Conservation (phyloP, 2,888 invertebrate genomes). For the Lasioglossum oenotherae region DNA sequence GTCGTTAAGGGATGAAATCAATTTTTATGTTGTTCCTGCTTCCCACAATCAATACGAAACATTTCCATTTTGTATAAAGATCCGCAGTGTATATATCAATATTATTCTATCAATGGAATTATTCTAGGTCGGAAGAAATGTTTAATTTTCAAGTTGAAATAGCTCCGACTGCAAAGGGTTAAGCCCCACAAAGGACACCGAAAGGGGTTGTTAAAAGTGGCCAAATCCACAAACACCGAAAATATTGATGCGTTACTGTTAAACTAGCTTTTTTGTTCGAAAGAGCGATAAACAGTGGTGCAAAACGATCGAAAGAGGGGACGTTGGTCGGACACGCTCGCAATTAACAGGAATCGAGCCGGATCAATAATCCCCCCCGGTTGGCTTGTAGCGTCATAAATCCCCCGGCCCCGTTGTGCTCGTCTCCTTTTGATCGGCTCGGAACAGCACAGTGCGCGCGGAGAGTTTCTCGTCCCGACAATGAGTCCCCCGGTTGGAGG, state of each 20-base stretch:
- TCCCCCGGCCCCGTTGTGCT: conserved; percentile 16
- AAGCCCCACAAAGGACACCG: background rate
- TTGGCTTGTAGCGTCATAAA: conserved; percentile 31
- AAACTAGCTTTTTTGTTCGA: background rate
- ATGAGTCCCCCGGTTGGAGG: conserved; percentile 31
- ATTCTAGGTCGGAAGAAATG: too few species aligned
- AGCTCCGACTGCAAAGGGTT: too few species aligned
- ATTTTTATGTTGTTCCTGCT: too few species aligned
- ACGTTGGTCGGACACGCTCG: background rate
- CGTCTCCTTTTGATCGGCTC: conserved; percentile 44
- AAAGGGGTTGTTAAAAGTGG: background rate
- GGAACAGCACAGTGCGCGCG: conserved; percentile 8
- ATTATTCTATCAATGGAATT: too few species aligned
- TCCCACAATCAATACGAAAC: too few species aligned
- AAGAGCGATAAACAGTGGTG: background rate
- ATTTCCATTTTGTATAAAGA: too few species aligned
- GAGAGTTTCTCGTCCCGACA: conserved; percentile 48
- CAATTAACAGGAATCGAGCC: conserved; percentile 33
- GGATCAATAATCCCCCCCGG: conserved; percentile 40
- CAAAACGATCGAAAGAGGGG: background rate
- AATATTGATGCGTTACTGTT: background rate
- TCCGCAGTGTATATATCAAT: too few species aligned
- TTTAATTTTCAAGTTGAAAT: too few species aligned
- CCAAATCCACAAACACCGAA: background rate
- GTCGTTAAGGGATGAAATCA: too few species aligned